Percentiles rank a stretch among this genome's conserved stretches.
Evolutionary conservation across 2,797 vertebrate species (phyloP).

Genomic region (Sebastes matsubarae): DNA sequence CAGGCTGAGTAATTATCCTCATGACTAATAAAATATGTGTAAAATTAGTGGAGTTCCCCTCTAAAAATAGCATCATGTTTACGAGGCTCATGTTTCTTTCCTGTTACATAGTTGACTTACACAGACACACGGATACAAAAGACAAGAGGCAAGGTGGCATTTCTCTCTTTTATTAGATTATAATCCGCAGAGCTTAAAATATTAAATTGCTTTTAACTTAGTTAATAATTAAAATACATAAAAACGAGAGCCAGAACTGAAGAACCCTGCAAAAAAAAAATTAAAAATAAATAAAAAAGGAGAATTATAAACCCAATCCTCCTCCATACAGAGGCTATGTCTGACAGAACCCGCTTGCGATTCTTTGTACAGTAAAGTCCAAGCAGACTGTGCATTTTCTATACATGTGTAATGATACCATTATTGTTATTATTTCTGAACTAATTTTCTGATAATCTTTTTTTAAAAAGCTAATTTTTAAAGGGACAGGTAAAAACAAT

Average conservation of each 20-base stretch:
- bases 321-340: conserved; percentile 80
- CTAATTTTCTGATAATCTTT: conserved; percentile 72
- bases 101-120: background rate
- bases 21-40: background rate
- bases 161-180: conserved; percentile 89
- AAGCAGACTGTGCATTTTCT: conserved; percentile 81
- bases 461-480: conserved; percentile 62
- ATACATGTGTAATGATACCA: conserved; percentile 75
- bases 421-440: conserved; percentile 62
- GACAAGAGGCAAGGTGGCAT: conserved; percentile 63
- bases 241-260: conserved; percentile 88
- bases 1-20: background rate
- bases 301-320: conserved; percentile 78
- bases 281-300: conserved; percentile 83
- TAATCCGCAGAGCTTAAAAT: conserved; percentile 88
- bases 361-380: conserved; percentile 80
- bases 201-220: conserved; percentile 90
- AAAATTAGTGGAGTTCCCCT: background rate
- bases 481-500: conserved; percentile 56
- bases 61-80: background rate
- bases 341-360: conserved; percentile 77
- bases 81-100: background rate
- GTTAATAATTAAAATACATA: conserved; percentile 89
- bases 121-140: conserved; percentile 12
- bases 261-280: conserved; percentile 84